Percentiles rank a stretch among this genome's conserved stretches.
Evolutionary conservation across 2,888 invertebrate species (phyloP).

Genomic region (Adela reaumurella): DNA sequence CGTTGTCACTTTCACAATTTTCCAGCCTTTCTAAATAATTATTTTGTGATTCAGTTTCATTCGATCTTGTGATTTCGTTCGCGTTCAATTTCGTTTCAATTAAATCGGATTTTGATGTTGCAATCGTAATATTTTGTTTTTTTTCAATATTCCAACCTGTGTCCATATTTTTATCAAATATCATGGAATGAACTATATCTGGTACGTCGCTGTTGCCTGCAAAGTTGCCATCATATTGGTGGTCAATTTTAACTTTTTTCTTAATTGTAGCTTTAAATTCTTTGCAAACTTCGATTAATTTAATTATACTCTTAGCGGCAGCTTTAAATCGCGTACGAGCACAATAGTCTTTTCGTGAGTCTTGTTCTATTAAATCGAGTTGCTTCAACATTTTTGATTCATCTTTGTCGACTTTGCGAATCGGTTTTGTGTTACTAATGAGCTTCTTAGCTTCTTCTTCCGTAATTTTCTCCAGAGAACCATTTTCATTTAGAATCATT

Average conservation of each 20-base stretch:
- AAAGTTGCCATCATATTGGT: slow-evolving; percentile 1
- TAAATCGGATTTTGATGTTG: too few relatives aligned
- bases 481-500: slow-evolving; percentile 52
- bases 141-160: slow-evolving; percentile 18
- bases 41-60: too few relatives aligned
- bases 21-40: too few relatives aligned
- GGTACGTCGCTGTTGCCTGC: slow-evolving; percentile 24
- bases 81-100: too few relatives aligned
- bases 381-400: slow-evolving; percentile 5
- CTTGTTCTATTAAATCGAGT: too few relatives aligned
- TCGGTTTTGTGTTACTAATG: slow-evolving; percentile 2
- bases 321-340: slow-evolving; percentile 20
- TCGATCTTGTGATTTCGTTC: too few relatives aligned
- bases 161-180: slow-evolving; percentile 21
- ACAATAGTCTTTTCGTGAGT: neutral
- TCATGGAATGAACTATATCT: slow-evolving; percentile 42
- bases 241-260: slow-evolving; percentile 5
- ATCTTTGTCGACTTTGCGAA: slow-evolving; percentile 12
- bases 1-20: too few relatives aligned
- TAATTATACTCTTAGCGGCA: slow-evolving; percentile 26
- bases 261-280: slow-evolving; percentile 15
- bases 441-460: slow-evolving; percentile 35
- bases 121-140: too few relatives aligned
- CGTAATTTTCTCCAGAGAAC: slow-evolving; percentile 40
- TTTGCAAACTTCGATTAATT: slow-evolving; percentile 33